phyloP scores from a whole-genome alignment of 2,888 invertebrate genomes.

The Diachrysia chrysitis region DNA sequence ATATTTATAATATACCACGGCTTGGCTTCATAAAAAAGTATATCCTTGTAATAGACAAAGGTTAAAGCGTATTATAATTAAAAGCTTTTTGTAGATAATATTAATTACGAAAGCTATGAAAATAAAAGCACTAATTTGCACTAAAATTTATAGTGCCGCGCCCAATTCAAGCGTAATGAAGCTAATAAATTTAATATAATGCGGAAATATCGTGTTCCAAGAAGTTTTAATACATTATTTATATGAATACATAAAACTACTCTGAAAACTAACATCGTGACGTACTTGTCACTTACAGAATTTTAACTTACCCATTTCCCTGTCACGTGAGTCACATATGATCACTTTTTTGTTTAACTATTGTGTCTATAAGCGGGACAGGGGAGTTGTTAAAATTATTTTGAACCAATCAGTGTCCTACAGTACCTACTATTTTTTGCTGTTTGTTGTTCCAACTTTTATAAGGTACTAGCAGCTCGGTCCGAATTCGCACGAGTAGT shows the following conservation, averaged over 20 bases:
- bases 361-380: too few species aligned
- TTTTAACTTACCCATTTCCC: too few species aligned
- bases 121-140: neutral
- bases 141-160: conserved; percentile 21
- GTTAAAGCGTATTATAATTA: neutral
- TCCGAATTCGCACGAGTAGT: too few species aligned
- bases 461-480: too few species aligned
- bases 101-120: neutral
- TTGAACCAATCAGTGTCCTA: neutral
- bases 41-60: neutral
- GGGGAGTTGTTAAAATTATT: too few species aligned
- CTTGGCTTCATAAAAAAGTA: neutral
- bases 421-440: too few species aligned
- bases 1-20: too few species aligned
- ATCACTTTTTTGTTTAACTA: too few species aligned
- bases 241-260: neutral
- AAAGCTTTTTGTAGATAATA: neutral
- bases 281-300: neutral
- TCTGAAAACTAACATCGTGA: neutral
- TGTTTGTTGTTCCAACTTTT: too few species aligned
- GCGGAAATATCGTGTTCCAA: conserved; percentile 24
- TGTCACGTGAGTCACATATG: too few species aligned
- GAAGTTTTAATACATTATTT: neutral
- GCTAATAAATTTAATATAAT: conserved; percentile 29
- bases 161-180: conserved; percentile 22